Evolutionary conservation across 2,888 invertebrate genomes (phyloP).

Genomic region (Drosophila incognita): DNA sequence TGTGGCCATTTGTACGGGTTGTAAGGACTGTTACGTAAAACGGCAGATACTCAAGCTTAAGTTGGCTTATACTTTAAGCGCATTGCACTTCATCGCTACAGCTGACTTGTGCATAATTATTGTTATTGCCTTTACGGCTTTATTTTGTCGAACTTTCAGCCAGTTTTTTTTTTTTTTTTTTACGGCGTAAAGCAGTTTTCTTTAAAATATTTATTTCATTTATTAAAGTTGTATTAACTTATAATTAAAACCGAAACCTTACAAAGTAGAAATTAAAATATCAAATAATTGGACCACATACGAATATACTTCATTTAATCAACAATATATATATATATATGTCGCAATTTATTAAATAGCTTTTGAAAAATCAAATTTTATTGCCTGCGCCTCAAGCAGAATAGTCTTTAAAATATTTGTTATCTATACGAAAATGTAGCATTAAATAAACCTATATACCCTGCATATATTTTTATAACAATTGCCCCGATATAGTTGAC

Average conservation of each 20-base stretch:
- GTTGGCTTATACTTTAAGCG: not conserved
- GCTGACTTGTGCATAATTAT: not conserved
- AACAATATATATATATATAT: not conserved
- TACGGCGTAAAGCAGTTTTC: not conserved
- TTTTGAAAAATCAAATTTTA: not conserved
- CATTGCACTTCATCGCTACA: not conserved
- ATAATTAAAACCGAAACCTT: not conserved
- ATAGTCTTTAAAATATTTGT: not conserved
- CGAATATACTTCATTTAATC: not conserved
- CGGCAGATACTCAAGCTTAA: not conserved
- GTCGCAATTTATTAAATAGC: not conserved
- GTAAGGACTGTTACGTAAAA: not conserved
- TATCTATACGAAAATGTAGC: not conserved
- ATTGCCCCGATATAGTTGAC: conserved; percentile 21
- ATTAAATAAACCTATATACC: not conserved
- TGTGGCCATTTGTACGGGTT: not conserved
- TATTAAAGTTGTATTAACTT: not conserved
- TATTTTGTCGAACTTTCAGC: not conserved
- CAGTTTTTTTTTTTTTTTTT: not conserved
- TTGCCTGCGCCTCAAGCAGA: not conserved
- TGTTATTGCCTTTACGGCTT: not conserved
- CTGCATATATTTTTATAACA: not conserved
- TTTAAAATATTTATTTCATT: not conserved
- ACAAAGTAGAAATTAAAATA: not conserved
- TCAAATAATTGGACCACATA: not conserved